phyloP scores from a whole-genome alignment of 2,797 vertebrate species.

The Mycteria americana region DNA sequence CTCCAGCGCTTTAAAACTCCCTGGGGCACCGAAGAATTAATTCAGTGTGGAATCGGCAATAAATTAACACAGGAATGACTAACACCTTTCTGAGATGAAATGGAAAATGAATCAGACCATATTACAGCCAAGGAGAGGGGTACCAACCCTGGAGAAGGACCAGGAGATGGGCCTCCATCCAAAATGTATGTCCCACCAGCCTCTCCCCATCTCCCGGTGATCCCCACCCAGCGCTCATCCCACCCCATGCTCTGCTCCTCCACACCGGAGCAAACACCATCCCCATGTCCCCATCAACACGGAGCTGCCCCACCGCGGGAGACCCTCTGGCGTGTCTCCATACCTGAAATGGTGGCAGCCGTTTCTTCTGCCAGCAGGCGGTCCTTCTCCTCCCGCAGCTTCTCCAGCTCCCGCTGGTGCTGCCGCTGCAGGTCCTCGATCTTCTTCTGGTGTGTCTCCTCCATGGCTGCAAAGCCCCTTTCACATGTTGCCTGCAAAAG shows the following conservation, averaged over 20 bases:
- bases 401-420: constrained; percentile 94
- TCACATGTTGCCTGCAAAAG: constrained; percentile 91
- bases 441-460: constrained; percentile 96
- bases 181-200: neutral
- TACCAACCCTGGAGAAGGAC: neutral
- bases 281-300: rapidly evolving
- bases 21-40: neutral
- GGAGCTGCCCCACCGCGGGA: rapidly evolving
- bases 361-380: constrained; percentile 94
- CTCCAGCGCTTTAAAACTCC: neutral
- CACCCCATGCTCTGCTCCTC: neutral
- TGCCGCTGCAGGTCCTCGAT: constrained; percentile 94
- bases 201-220: neutral
- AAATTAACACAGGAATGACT: neutral
- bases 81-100: neutral
- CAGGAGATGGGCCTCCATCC: neutral
- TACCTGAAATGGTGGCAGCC: constrained; percentile 95
- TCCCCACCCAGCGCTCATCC: neutral
- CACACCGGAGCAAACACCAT: rapidly evolving
- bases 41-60: neutral
- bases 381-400: constrained; percentile 93
- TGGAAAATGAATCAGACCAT: neutral
- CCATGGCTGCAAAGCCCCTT: constrained; percentile 96
- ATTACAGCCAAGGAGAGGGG: neutral
- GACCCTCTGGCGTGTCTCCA: neutral